These are phyloP conservation scores for Aleadryas rufinucha DNA, from an alignment of 2,113 vertebrate species.

Conservation along the genomic window DNA sequence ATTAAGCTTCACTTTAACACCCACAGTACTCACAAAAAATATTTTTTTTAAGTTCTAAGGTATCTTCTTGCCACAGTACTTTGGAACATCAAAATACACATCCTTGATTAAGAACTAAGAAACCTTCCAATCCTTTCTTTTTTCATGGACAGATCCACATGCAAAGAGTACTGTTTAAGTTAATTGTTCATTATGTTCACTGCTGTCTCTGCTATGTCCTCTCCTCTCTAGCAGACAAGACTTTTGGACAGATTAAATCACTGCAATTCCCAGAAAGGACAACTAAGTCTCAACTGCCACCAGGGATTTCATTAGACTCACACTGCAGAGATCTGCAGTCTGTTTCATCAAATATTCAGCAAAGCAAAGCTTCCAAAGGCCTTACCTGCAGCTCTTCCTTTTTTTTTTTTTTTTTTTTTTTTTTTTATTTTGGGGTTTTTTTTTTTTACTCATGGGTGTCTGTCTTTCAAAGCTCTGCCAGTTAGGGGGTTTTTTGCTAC, in stretches of 20 bases:
- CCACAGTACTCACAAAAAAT: not conserved
- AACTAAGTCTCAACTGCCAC: not conserved
- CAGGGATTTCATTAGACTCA: conserved; percentile 10
- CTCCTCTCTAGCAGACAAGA: not conserved
- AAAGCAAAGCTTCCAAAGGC: conserved; percentile 13
- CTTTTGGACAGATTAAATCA: not conserved
- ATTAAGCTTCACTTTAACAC: not conserved
- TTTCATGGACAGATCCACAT: not conserved
- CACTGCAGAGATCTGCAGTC: conserved; percentile 41
- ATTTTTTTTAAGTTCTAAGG: not conserved
- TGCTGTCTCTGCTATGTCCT: not conserved
- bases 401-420: not conserved
- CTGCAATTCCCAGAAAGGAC: conserved; percentile 16
- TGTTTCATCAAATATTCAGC: conserved; percentile 63
- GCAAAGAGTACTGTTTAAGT: not conserved
- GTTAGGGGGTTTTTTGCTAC: not conserved
- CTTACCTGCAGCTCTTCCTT: not conserved
- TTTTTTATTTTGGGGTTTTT: too few relatives aligned
- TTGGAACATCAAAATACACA: not conserved
- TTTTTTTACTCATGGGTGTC: not conserved
- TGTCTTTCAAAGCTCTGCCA: not conserved
- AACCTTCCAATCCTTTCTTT: not conserved
- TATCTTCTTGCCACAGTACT: not conserved
- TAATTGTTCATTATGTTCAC: not conserved
- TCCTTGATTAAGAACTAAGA: not conserved